Evolutionary conservation across 2,797 vertebrate species (phyloP), one percentile per base, ranked within the genome.

Genomic region (Mionectes olivaceus): DNA sequence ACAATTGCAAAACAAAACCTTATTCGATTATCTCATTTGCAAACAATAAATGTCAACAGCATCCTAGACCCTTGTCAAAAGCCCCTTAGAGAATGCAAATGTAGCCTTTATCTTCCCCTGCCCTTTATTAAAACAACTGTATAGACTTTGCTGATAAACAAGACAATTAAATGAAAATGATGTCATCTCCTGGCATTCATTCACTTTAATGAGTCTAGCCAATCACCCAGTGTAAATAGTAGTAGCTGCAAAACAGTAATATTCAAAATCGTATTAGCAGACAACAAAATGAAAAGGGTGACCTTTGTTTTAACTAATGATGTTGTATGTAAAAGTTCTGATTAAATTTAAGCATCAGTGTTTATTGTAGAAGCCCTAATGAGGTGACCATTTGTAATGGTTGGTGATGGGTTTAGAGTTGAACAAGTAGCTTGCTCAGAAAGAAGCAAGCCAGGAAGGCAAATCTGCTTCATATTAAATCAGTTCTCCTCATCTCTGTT

Each of bases 271-370:
- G 16, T 92, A 96, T 97, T 96, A 97, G 85, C 75, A 92, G 85
- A 74, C 81, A 88, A 90, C 93, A 93, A 93, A 98, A 98, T 98
- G 97, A 98, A 98, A 96, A 88, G n/a, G 24, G 87, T 97, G 98
- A 99, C 98, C 98, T 99, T 99, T 98, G 94, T 97, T 98, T 91
- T 92, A 98, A 97, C 97, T 98, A 98, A 98, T 98, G 98, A 97
- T 87, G 81, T 53, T 53, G 76, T 35, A 33, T 2, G 2, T 39
- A 98, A 63, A 79, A 80, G 28, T 97, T 98, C 98, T 95, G 98
- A 98, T 98, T 98, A 97, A 98, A 98, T 98, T 97, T 98, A 98
- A 98, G 97, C 77, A 97, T 94, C 94, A 95, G 92, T 94, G 93
- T 83, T 97, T 95, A 91, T 97, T 97, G 98, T 98, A 98, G 97